phyloP scores from a whole-genome alignment of 2,797 vertebrate species.

The Gymnothorax reevesii region DNA sequence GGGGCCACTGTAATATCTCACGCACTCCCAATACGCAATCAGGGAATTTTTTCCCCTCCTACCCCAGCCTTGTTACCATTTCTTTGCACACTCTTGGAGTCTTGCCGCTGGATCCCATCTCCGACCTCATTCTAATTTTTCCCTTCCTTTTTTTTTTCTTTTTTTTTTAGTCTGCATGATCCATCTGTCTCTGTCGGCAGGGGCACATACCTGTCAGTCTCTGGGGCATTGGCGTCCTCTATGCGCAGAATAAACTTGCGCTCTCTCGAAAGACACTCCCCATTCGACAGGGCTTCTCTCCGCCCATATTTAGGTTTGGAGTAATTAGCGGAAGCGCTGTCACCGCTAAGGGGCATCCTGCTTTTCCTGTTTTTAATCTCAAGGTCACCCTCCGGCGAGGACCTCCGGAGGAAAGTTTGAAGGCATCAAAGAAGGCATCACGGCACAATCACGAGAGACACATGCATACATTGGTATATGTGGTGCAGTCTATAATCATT shows the following conservation, averaged over 20 bases:
- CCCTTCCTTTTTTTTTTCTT: neutral
- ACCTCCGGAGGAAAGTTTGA: conserved; percentile 26
- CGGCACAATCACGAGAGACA: conserved; percentile 38
- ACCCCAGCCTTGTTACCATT: conserved; percentile 1
- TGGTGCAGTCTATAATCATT: too few species aligned
- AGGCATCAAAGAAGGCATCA: conserved; percentile 36
- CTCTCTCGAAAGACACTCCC: conserved; percentile 52
- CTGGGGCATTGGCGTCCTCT: conserved; percentile 48
- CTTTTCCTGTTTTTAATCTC: conserved; percentile 35
- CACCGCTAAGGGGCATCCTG: conserved; percentile 43
- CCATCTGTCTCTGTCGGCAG: conserved; percentile 60
- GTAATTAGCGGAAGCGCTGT: conserved; percentile 52
- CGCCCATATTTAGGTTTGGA: conserved; percentile 57
- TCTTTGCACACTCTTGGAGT: neutral
- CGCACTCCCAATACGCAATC: conserved; percentile 11
- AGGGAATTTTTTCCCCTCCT: neutral
- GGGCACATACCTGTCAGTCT: conserved; percentile 54
- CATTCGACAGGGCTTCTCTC: conserved; percentile 48
- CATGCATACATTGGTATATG: conserved; percentile 20
- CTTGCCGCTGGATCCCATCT: conserved; percentile 16
- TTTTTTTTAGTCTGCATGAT: conserved; percentile 17
- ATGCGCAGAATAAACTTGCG: conserved; percentile 48
- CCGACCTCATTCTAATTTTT: conserved; percentile 29
- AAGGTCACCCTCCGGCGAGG: conserved; percentile 30
- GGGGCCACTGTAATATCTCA: conserved; percentile 49